Base-by-base conservation (phyloP, 1,140 invertebrate genomes). In the Papilio polytes region DNA sequence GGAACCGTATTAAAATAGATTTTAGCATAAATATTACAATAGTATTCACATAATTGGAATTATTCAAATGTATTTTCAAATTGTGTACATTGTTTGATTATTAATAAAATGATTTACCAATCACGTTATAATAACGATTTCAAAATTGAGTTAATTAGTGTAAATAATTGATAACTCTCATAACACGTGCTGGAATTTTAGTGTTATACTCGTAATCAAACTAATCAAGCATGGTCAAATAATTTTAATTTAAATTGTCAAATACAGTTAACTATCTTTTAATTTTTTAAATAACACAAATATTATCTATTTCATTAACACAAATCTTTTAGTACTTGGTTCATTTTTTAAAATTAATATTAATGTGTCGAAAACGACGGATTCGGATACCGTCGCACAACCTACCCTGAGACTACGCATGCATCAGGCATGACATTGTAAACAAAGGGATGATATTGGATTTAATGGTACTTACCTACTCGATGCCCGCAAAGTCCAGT, bases 41-140 rank as follows among this genome's bases (percentile, higher is more conserved):
- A n/a, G 3, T 20, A 20, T 59, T 59, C n/a, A n/a, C 6, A 59
- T 0, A 59, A 59, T 59, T 59, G 22, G 56, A 31, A 63, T 15
- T 53, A 6, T 36, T 36, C 31, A 53, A 53, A 26, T 12, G 3
- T 31, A 12, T 63, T 26, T 63, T 12, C 13, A 26, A 63, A 4
- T 12, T 59, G n/a, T 59, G 7, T 59, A 13, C 51, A 53, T 53
- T 63, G 59, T 63, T 63, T 63, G 22, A 63, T 63, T 63, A 63
- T 26, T 22, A 63, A 22, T 31, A 31, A 63, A 26, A 22, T 12
- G 20, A 63, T 63, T 63, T 63, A 31, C 10, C 20, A 26, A 63
- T 26, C 59, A 63, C 20, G 59, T 63, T 63, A 26, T 63, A 63
- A 63, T 63, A 63, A 63, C 20, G 22, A 13, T 63, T 63, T 26